These are phyloP conservation scores for Periophthalmodon schlosseri DNA, from an alignment of 2,113 vertebrate species.

Conservation along the genomic window DNA sequence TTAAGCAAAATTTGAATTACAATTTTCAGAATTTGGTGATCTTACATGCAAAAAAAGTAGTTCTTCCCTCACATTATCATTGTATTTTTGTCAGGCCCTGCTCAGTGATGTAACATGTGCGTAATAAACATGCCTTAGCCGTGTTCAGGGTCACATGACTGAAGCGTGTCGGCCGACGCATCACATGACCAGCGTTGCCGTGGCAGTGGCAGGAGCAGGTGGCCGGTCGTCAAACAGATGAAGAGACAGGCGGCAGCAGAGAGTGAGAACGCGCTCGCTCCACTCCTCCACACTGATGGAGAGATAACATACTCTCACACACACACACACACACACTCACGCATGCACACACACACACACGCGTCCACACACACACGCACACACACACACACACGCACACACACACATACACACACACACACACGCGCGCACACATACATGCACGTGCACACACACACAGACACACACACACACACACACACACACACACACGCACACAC, in stretches of 20 bases:
- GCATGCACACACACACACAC: background rate
- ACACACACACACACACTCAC: background rate
- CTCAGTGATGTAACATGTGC: background rate
- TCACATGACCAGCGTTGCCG: background rate
- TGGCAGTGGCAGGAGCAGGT: slow-evolving; percentile 37
- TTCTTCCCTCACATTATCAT: too few relatives aligned
- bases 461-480: too few relatives aligned
- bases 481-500: too few relatives aligned
- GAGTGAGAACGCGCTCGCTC: slow-evolving; percentile 29
- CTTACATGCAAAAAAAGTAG: too few relatives aligned
- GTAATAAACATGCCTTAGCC: background rate
- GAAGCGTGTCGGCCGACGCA: background rate
- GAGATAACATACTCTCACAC: background rate
- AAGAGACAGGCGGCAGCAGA: slow-evolving; percentile 42
- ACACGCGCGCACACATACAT: too few relatives aligned
- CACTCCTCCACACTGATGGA: slow-evolving; percentile 1
- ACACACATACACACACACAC: too few relatives aligned
- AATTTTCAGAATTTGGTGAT: too few relatives aligned
- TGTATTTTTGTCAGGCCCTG: too few relatives aligned
- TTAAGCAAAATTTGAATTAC: too few relatives aligned
- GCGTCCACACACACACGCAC: too few relatives aligned
- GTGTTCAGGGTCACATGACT: background rate
- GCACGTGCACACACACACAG: too few relatives aligned
- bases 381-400: too few relatives aligned
- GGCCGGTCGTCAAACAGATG: slow-evolving; percentile 51